Evolutionary conservation across 2,797 vertebrate genomes (phyloP), one percentile per base, ranked within the genome.

Genomic region (Delichon dasypus): DNA sequence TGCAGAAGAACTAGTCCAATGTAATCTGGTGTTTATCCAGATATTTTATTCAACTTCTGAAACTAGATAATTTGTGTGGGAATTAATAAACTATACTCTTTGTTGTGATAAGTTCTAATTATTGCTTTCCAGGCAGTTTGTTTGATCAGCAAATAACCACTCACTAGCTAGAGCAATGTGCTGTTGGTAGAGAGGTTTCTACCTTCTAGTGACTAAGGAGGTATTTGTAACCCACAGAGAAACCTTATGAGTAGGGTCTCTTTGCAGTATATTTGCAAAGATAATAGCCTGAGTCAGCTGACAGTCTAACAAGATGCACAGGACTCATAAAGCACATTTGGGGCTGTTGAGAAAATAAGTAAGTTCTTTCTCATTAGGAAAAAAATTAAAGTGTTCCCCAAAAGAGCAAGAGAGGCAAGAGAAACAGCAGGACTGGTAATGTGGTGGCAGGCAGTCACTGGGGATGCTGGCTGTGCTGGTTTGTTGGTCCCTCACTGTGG

Each of bases 21-120:
- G 89, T 81, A 83, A 82, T 58, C 42, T 74, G 88, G 30, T 84
- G 51, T 74, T 90, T 93, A 61, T 91, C 58, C 70, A 89, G 44
- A 78, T 86, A 70, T 89, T 95, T 92, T 74, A 77, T 96, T 93
- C 72, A 76, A 30, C 45, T 88, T 90, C 81, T 95, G 74, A 51
- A 82, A 89, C 32, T 61, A 89, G 71, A 53, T 45, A 71, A 77
- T 55, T 89, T 70, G 54, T 78, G 51, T 74, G 67, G 85, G 67
- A 88, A 96, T 96, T 89, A 94, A 95, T 95, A 96, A 93, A 93
- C 73, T 86, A n/a, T 88, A 16, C 12, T 68, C 8, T 66, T 78
- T 78, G 55, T 61, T 79, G 80, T 82, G 77, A 44, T 62, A 60
- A 80, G 18, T 75, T 85, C 67, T 86, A 84, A 71, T 93, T 83